These are phyloP conservation scores for Hypena proboscidalis DNA, from an alignment of 2,888 invertebrate species.

Conservation along the genomic window DNA sequence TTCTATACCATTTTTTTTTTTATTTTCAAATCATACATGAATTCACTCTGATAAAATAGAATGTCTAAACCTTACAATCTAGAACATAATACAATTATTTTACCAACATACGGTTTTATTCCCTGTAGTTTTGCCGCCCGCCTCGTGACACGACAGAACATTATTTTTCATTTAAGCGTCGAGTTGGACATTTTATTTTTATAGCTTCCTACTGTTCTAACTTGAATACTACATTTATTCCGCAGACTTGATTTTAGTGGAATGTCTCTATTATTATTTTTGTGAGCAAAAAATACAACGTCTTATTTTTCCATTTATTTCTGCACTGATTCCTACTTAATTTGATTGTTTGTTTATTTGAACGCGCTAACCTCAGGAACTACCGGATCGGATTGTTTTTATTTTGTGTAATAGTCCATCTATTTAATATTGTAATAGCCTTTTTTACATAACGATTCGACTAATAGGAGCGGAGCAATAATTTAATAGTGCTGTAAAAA, in stretches of 20 bases:
- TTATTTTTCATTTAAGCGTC: slow-evolving; percentile 64
- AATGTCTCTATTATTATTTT: background rate
- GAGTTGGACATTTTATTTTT: slow-evolving; percentile 56
- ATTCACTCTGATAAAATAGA: background rate
- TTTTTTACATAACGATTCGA: too few relatives aligned
- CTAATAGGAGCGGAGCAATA: too few relatives aligned
- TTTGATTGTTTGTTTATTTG: too few relatives aligned
- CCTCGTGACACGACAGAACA: slow-evolving; percentile 40
- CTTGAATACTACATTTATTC: slow-evolving; percentile 3
- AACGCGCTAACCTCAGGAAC: too few relatives aligned
- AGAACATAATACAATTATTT: slow-evolving; percentile 6
- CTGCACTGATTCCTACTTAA: too few relatives aligned
- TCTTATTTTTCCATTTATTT: too few relatives aligned
- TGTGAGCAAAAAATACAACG: background rate
- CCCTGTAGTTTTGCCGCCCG: slow-evolving; percentile 12
- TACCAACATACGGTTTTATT: slow-evolving; percentile 25
- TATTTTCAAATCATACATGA: too few relatives aligned
- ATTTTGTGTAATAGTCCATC: too few relatives aligned
- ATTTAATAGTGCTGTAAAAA: too few relatives aligned
- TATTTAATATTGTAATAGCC: too few relatives aligned
- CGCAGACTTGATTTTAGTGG: background rate
- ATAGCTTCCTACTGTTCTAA: slow-evolving; percentile 41
- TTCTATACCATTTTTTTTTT: too few relatives aligned
- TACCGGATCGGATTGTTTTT: too few relatives aligned
- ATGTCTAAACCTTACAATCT: background rate